Evolutionary conservation across 1,140 invertebrate species (phyloP).

Genomic region (Drosophila equinoxialis): DNA sequence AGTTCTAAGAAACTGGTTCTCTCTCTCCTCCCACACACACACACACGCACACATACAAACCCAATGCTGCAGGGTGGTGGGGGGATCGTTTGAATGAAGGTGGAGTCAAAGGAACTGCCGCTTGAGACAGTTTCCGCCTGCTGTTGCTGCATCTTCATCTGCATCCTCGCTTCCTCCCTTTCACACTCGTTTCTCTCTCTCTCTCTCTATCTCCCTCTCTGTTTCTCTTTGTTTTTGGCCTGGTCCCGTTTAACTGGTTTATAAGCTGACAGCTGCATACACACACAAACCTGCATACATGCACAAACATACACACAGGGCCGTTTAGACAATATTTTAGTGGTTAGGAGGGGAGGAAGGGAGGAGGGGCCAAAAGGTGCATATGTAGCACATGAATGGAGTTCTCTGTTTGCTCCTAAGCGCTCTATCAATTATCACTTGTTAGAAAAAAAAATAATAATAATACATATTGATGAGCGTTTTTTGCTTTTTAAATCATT

Average conservation of each 20-base stretch:
- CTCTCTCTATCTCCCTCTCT: conserved; percentile 36
- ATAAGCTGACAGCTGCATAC: conserved; percentile 41
- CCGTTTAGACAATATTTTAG: too few species aligned
- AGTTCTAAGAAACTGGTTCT: too few species aligned
- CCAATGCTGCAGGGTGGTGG: conserved; percentile 13
- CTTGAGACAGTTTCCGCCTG: conserved; percentile 45
- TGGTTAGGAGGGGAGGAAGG: too few species aligned
- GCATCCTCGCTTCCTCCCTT: conserved; percentile 22
- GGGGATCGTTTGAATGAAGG: conserved; percentile 41
- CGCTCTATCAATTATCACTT: too few species aligned
- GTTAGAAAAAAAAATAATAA: too few species aligned
- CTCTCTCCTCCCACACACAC: too few species aligned
- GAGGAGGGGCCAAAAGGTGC: too few species aligned
- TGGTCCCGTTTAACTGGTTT: conserved; percentile 73
- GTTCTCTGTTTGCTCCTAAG: too few species aligned
- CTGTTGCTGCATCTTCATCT: conserved; percentile 19
- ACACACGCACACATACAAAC: neutral
- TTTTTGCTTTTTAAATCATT: too few species aligned
- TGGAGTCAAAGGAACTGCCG: conserved; percentile 39
- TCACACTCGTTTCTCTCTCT: neutral
- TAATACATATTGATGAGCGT: too few species aligned
- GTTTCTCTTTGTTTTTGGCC: conserved; percentile 27
- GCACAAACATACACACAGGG: neutral
- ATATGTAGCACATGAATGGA: too few species aligned
- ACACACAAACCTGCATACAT: neutral